A percentile compares a stretch with the other conserved stretches of the same genome.
Evolutionary conservation across 2,113 vertebrate species (phyloP).

Genomic region (Coptodon rendalli): DNA sequence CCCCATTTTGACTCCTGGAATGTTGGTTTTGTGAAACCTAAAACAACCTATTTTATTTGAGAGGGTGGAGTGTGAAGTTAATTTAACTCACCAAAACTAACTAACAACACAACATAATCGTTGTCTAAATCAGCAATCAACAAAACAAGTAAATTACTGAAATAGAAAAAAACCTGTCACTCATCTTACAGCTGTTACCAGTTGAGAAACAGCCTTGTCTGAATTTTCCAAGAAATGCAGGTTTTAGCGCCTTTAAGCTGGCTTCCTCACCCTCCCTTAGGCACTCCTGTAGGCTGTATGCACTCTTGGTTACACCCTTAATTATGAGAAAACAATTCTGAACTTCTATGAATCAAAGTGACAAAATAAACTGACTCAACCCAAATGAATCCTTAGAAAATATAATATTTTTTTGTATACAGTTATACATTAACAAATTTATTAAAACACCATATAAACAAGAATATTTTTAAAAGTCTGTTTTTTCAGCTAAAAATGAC

Average conservation of each 20-base stretch:
- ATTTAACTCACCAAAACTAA: background rate
- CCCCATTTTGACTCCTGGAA: background rate
- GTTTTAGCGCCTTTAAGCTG: background rate
- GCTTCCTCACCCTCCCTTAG: background rate
- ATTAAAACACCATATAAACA: rapidly evolving
- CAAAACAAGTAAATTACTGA: background rate
- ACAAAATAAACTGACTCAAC: background rate
- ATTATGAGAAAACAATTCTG: background rate
- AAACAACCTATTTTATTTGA: background rate
- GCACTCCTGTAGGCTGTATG: background rate
- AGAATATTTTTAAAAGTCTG: background rate
- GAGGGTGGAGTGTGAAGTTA: background rate
- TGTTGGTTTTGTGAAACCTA: background rate
- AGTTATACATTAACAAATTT: background rate
- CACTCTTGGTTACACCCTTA: background rate
- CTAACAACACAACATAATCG: too few species aligned
- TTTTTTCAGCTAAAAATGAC: too few species aligned
- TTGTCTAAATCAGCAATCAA: background rate
- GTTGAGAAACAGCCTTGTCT: background rate
- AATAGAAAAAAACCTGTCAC: background rate
- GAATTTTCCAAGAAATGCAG: background rate
- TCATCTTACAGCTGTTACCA: background rate
- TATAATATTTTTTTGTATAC: background rate
- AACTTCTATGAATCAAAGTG: background rate
- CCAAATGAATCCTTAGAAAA: background rate